Evolutionary conservation across 2,888 invertebrate species (phyloP).

Genomic region (Physocephala rufipes): DNA sequence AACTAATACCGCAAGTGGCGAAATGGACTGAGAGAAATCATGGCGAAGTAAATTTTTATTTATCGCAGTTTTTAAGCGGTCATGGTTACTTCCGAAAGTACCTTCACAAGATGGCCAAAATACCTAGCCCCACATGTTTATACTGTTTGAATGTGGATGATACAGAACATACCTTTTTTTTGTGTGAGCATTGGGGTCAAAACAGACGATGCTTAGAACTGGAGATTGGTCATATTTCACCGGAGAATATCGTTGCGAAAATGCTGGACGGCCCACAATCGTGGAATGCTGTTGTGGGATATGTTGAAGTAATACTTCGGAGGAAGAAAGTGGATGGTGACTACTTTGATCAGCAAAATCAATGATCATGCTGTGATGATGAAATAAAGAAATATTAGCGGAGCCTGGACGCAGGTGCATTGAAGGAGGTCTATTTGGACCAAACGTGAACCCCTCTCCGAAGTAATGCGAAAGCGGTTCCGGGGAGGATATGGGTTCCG

Average conservation of each 20-base stretch:
- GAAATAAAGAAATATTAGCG: too few species aligned
- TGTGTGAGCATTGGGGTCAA: background rate
- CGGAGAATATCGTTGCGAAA: background rate
- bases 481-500: too few species aligned
- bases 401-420: background rate
- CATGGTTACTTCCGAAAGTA: too few species aligned
- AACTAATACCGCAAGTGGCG: background rate
- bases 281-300: background rate
- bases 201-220: background rate
- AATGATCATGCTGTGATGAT: too few species aligned
- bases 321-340: too few species aligned
- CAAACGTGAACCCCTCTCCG: too few species aligned
- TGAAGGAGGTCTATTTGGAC: background rate
- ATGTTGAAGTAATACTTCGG: background rate
- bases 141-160: too few species aligned
- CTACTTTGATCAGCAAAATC: too few species aligned
- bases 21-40: background rate
- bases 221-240: background rate
- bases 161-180: background rate
- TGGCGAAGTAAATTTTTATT: background rate
- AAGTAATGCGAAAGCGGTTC: too few species aligned
- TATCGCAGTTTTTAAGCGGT: too few species aligned
- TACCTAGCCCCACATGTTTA: too few species aligned
- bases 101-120: too few species aligned
- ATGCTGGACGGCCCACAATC: background rate